Conservation (phyloP, 2,797 vertebrate species). For the Spinus pinus region DNA sequence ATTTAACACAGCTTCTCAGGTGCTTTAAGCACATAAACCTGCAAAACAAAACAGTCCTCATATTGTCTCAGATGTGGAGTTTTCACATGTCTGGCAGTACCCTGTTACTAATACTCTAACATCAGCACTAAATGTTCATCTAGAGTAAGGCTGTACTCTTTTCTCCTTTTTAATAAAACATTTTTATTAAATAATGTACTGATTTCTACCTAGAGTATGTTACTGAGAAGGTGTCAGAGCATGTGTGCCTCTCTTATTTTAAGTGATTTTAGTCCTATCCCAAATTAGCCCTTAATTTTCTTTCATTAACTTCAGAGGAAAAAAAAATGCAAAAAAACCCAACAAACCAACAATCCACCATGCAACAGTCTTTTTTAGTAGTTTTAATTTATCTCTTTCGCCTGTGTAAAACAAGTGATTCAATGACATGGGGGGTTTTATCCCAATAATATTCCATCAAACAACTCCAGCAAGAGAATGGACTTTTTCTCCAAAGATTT, state of each 20-base stretch:
- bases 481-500: background rate
- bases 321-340: background rate
- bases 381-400: background rate
- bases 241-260: background rate
- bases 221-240: background rate
- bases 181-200: background rate
- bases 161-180: background rate
- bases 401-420: background rate
- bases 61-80: background rate
- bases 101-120: background rate
- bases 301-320: background rate
- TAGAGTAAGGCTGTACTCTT: background rate
- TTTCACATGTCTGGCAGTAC: background rate
- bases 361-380: fast-evolving
- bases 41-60: background rate
- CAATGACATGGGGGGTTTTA: background rate
- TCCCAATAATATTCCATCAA: background rate
- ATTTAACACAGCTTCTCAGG: background rate
- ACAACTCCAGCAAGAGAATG: background rate
- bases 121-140: background rate
- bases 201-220: background rate
- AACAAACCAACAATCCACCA: background rate
- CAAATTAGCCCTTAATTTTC: background rate
- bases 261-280: background rate
- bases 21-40: background rate